Evolutionary conservation across 2,797 vertebrate genomes (phyloP).

Genomic region (Clarias pachynema): DNA sequence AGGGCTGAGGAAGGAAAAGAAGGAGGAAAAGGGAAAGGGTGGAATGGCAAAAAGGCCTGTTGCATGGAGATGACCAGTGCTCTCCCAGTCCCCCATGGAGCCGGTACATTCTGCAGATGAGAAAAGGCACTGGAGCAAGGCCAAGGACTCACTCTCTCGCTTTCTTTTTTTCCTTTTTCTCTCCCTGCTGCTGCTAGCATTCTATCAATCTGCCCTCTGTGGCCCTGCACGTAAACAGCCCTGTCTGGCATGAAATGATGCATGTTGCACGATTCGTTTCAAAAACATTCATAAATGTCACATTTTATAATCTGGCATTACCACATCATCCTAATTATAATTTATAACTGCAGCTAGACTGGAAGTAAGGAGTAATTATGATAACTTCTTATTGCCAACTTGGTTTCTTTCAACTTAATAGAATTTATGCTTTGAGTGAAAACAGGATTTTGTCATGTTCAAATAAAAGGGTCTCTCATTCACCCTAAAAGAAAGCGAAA

Average conservation of each 20-base stretch:
- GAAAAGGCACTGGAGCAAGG: constrained; percentile 53
- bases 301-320: background rate
- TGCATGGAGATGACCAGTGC: constrained; percentile 72
- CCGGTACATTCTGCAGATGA: constrained; percentile 53
- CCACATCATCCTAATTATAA: background rate
- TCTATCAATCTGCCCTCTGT: constrained; percentile 54
- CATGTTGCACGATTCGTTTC: constrained; percentile 16
- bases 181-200: constrained; percentile 44
- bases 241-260: constrained; percentile 45
- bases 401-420: background rate
- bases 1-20: constrained; percentile 58
- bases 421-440: background rate
- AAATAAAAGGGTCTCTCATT: background rate
- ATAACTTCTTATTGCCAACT: background rate
- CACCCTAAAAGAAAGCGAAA: background rate
- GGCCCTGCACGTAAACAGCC: constrained; percentile 38
- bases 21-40: constrained; percentile 63
- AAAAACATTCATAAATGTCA: constrained; percentile 1
- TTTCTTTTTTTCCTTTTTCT: constrained; percentile 43
- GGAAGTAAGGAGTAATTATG: background rate
- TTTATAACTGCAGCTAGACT: background rate
- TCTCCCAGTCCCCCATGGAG: constrained; percentile 64
- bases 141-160: constrained; percentile 38
- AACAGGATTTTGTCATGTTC: background rate
- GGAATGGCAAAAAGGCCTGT: constrained; percentile 60